These are phyloP conservation scores for Agapornis roseicollis DNA, from an alignment of 2,113 vertebrate species.

Conservation along the genomic window DNA sequence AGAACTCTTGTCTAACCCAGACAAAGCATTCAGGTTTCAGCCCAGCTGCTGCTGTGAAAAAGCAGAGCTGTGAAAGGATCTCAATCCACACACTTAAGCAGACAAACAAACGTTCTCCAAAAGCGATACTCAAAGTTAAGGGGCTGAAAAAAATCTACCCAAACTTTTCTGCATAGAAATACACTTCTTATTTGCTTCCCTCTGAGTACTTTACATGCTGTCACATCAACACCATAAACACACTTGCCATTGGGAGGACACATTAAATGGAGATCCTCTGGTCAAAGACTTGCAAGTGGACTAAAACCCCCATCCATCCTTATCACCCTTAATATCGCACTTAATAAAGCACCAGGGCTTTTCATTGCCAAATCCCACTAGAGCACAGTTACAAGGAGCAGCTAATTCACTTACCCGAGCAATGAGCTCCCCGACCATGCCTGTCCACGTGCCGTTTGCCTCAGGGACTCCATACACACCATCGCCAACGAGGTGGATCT, in stretches of 20 bases:
- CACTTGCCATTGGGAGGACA: not conserved
- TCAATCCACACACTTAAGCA: accelerated
- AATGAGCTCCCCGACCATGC: conserved; percentile 97
- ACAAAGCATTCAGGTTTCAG: not conserved
- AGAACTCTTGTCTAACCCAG: not conserved
- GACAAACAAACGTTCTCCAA: not conserved
- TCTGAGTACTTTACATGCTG: not conserved
- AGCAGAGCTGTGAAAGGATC: not conserved
- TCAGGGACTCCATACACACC: conserved; percentile 90
- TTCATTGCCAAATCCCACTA: not conserved
- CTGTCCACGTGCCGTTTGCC: conserved; percentile 92
- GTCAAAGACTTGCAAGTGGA: not conserved
- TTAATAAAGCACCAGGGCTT: not conserved
- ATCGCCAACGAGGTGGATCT: conserved; percentile 91
- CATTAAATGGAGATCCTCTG: not conserved
- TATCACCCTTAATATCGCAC: not conserved
- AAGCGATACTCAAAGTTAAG: not conserved
- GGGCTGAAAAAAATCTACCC: not conserved
- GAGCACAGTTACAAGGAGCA: not conserved
- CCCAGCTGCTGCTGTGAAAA: too few species aligned
- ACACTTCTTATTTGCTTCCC: not conserved
- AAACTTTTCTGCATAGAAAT: not conserved
- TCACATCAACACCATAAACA: not conserved
- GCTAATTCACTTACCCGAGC: conserved; percentile 81
- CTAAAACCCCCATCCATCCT: not conserved